Base-by-base conservation (phyloP, 2,888 invertebrate genomes). In the Ariolimax columbianus region DNA sequence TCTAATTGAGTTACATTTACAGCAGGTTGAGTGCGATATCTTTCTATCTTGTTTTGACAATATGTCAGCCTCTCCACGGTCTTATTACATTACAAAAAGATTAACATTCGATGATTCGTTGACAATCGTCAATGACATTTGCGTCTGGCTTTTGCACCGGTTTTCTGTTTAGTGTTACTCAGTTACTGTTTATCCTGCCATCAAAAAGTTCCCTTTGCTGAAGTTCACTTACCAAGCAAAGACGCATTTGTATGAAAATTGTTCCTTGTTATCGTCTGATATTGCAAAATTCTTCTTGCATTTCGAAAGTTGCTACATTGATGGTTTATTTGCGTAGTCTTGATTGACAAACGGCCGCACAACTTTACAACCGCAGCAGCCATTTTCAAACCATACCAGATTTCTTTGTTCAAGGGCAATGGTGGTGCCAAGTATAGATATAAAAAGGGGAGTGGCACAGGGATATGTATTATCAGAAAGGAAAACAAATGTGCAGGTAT, bases 211-310 rank as follows among this genome's bases (percentile, higher is more conserved):
- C 17, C 7, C 19, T 55, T 2, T 55, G 55, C 23, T 55, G n/a
- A n/a, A 55, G 55, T n/a, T 43, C 7, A 66, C 43, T 80, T 30
- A 80, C 80, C 80, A 7, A 80, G 47, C 55, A 80, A 33, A 30
- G 66, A 33, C 6, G 40, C 68, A 66, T 80, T 80, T 80, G 80
- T 47, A 47, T 80, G 80, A 47, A 80, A 4, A 47, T n/a, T 38
- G 4, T 33, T 80, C 40, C 33, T 68, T 7, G 47, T 30, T 30
- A 43, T 14, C 30, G 38, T 11, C 47, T 51, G 51, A 40, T 63
- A 78, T n/a, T 38, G 55, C 38, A 59, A 14, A n/a, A 38, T n/a
- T 26, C 33, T 78, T 59, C 38, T 19, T 7, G 9, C 63, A 47
- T 40, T 59, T 63, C 59, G 55, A 63, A 63, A 63, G 63, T 59